Evolutionary conservation across 2,888 invertebrate genomes (phyloP).

Genomic region (Eretmocerus hayati): DNA sequence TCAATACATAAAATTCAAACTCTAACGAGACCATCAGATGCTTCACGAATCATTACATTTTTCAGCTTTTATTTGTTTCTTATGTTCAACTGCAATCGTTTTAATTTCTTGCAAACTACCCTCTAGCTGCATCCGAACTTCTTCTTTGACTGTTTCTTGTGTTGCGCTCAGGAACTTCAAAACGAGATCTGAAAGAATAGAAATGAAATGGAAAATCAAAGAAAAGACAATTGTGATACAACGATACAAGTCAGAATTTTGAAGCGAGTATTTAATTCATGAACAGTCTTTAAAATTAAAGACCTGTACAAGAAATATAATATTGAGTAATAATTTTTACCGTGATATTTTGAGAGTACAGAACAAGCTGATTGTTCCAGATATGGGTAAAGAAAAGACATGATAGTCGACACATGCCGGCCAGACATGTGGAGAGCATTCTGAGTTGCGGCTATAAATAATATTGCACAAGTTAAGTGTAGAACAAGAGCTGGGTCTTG

Average conservation of each 20-base stretch:
- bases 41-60: constrained; percentile 30
- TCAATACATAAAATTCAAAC: too few relatives aligned
- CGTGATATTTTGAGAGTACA: constrained; percentile 67
- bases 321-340: constrained; percentile 51
- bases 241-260: not conserved
- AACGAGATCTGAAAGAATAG: constrained; percentile 55
- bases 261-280: too few relatives aligned
- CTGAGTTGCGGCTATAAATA: constrained; percentile 75
- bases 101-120: constrained; percentile 50
- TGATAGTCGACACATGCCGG: constrained; percentile 77
- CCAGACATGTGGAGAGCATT: constrained; percentile 89
- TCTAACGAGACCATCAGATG: too few relatives aligned
- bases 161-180: constrained; percentile 55
- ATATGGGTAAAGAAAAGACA: constrained; percentile 64
- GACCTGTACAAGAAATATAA: not conserved
- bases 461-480: constrained; percentile 68
- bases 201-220: too few relatives aligned
- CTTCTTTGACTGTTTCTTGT: constrained; percentile 49
- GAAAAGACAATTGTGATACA: not conserved
- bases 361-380: constrained; percentile 60
- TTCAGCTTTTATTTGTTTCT: constrained; percentile 44
- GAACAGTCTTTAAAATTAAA: constrained; percentile 2
- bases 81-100: constrained; percentile 51
- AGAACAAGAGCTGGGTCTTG: constrained; percentile 72
- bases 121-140: constrained; percentile 49